Evolutionary conservation across 1,140 invertebrate genomes (phyloP).

Genomic region (Papilio glaucus): DNA sequence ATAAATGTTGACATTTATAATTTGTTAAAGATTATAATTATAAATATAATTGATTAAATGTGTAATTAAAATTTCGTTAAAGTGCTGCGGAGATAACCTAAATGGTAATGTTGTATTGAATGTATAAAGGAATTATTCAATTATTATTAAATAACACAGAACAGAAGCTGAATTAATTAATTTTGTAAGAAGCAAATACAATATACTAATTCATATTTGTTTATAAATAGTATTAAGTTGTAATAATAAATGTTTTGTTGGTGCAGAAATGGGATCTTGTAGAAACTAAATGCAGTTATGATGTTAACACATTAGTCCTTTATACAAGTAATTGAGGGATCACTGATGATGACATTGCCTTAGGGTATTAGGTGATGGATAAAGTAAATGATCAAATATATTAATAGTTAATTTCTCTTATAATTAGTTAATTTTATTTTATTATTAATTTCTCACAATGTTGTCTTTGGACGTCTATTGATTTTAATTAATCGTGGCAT

Average conservation of each 20-base stretch:
- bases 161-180: background rate
- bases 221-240: background rate
- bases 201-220: background rate
- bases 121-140: background rate
- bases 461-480: slow-evolving; percentile 43
- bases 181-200: background rate
- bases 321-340: slow-evolving; percentile 68
- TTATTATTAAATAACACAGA: background rate
- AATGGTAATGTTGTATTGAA: background rate
- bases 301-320: slow-evolving; percentile 16
- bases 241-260: background rate
- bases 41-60: slow-evolving; percentile 70
- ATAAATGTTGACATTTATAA: slow-evolving; percentile 75
- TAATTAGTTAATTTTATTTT: too few species aligned
- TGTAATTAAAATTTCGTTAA: slow-evolving; percentile 58
- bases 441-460: slow-evolving; percentile 59
- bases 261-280: background rate
- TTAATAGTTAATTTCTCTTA: too few species aligned
- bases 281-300: background rate
- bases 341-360: slow-evolving; percentile 67
- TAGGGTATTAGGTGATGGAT: slow-evolving; percentile 71
- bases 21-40: slow-evolving; percentile 76
- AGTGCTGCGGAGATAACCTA: slow-evolving; percentile 26
- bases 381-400: slow-evolving; percentile 68
- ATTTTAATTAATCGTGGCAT: slow-evolving; percentile 34